Evolutionary conservation across 2,797 vertebrate genomes (phyloP).

Genomic region (Gallinago stenura): DNA sequence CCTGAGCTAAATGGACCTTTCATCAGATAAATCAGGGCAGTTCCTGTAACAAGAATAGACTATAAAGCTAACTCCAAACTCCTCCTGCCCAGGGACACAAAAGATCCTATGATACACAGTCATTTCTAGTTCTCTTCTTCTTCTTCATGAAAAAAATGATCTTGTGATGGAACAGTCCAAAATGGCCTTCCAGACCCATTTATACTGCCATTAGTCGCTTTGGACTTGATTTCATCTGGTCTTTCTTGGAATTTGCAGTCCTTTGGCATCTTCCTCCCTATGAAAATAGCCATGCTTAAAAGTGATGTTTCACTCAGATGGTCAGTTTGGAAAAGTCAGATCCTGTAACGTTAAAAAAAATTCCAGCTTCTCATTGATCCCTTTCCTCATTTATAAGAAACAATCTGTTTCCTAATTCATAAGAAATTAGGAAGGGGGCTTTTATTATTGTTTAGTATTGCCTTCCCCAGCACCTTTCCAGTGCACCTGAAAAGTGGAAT

Average conservation of each 20-base stretch:
- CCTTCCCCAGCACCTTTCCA: not conserved
- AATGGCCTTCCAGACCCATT: not conserved
- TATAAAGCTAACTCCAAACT: not conserved
- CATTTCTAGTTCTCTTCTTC: not conserved
- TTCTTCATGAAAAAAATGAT: not conserved
- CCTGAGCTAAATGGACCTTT: not conserved
- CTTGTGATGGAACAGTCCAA: not conserved
- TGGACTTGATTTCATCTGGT: not conserved
- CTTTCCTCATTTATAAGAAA: not conserved
- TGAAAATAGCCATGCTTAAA: not conserved
- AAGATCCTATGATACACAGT: not conserved
- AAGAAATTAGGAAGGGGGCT: not conserved
- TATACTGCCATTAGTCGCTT: not conserved
- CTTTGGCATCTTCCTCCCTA: not conserved
- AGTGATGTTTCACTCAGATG: not conserved
- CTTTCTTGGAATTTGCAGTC: not conserved
- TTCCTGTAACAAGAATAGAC: not conserved
- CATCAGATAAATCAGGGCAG: not conserved
- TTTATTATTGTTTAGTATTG: not conserved
- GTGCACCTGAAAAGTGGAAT: not conserved
- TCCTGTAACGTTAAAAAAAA: not conserved
- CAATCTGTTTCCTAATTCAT: not conserved
- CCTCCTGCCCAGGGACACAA: not conserved
- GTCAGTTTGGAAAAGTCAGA: not conserved
- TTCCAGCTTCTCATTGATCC: not conserved